Conservation (phyloP, 1,140 invertebrate genomes). For the Oedothorax gibbosus region DNA sequence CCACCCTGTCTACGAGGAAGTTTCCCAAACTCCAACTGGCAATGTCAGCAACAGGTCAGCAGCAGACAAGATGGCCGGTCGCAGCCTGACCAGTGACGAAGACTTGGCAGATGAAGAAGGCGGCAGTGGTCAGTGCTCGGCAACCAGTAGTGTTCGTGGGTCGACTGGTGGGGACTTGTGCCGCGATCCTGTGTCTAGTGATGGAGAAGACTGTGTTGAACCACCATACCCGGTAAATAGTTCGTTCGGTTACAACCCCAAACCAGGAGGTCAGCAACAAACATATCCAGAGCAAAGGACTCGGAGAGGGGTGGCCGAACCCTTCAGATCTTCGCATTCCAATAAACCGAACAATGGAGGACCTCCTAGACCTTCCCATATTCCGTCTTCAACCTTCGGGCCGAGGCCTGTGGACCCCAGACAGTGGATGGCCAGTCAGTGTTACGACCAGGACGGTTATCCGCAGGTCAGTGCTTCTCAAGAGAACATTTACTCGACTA, state of each 20-base stretch:
- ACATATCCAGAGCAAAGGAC: constrained; percentile 16
- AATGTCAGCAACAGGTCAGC: constrained; percentile 19
- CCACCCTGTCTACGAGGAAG: constrained; percentile 62
- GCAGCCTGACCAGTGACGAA: constrained; percentile 57
- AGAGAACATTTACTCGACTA: constrained; percentile 56
- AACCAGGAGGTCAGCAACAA: neutral
- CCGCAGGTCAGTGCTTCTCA: constrained; percentile 12
- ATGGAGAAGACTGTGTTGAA: constrained; percentile 25
- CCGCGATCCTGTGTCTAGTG: constrained; percentile 56
- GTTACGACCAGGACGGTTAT: too few species aligned
- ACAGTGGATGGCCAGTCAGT: neutral
- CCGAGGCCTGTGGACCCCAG: neutral
- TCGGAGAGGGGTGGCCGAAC: constrained; percentile 5
- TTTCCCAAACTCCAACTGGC: constrained; percentile 52
- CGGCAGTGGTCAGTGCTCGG: constrained; percentile 53
- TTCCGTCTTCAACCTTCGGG: neutral
- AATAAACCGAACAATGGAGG: constrained; percentile 4
- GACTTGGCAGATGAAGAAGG: constrained; percentile 61
- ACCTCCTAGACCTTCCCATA: constrained; percentile 4
- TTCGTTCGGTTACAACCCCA: constrained; percentile 28
- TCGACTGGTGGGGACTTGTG: constrained; percentile 62
- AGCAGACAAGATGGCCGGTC: constrained; percentile 33
- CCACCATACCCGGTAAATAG: neutral
- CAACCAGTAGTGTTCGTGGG: constrained; percentile 60
- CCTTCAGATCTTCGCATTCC: constrained; percentile 20